These are phyloP conservation scores for Fragum sueziense DNA, from an alignment of 2,888 invertebrate genomes.

Conservation along the genomic window DNA sequence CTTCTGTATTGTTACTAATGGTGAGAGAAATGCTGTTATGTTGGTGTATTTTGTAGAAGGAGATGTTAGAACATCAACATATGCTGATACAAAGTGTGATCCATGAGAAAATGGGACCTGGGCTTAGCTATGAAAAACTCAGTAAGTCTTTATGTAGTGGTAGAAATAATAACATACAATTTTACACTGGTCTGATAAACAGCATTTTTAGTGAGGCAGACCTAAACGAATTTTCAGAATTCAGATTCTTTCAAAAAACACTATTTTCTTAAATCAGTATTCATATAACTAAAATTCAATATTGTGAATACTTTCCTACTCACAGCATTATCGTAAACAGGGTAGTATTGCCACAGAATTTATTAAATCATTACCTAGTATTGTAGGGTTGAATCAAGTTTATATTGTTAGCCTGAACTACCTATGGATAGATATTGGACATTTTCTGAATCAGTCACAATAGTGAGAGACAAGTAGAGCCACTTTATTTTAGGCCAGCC, in stretches of 20 bases:
- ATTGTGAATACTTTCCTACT: not conserved
- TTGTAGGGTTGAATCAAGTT: too few relatives aligned
- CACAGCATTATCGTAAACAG: not conserved
- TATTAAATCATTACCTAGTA: too few relatives aligned
- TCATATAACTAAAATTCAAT: not conserved
- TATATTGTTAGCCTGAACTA: too few relatives aligned
- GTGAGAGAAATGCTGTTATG: not conserved
- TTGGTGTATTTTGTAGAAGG: conserved; percentile 59
- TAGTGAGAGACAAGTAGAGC: too few relatives aligned
- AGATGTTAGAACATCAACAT: conserved; percentile 62
- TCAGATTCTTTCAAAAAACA: not conserved
- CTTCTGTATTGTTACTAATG: not conserved
- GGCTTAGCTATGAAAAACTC: conserved; percentile 87
- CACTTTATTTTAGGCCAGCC: too few relatives aligned
- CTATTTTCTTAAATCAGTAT: not conserved
- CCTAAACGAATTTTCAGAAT: not conserved
- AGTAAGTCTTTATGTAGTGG: conserved; percentile 84
- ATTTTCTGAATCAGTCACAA: too few relatives aligned
- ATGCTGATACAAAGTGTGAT: conserved; percentile 86
- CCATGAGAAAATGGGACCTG: conserved; percentile 88
- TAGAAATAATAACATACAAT: not conserved
- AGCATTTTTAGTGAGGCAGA: not conserved
- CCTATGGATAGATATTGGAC: too few relatives aligned
- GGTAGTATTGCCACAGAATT: too few relatives aligned
- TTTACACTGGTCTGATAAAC: not conserved